Conservation (phyloP, 2,888 invertebrate genomes). For the Pachycephus smyrnensis region DNA sequence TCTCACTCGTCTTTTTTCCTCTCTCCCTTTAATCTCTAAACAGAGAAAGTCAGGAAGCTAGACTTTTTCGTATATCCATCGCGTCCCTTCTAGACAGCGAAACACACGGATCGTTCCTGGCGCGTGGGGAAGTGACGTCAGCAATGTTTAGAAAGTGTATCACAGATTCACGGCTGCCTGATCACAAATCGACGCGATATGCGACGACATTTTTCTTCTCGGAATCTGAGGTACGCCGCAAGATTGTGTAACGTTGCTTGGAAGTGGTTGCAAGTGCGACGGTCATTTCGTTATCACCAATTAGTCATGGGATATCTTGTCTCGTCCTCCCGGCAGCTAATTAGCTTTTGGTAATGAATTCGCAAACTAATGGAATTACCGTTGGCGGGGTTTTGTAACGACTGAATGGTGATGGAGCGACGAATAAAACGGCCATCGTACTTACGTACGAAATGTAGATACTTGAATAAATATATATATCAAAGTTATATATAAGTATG, state of each 20-base stretch:
- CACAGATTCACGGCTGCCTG: slow-evolving; percentile 41
- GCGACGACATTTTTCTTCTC: not conserved
- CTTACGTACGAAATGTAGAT: not conserved
- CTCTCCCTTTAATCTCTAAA: not conserved
- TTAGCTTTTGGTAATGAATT: not conserved
- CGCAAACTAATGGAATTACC: not conserved
- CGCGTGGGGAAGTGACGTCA: slow-evolving; percentile 11
- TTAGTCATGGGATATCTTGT: not conserved
- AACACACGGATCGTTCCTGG: not conserved
- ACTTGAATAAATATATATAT: not conserved
- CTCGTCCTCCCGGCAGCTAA: not conserved
- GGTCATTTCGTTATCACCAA: not conserved
- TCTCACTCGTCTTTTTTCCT: not conserved
- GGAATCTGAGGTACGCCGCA: not conserved
- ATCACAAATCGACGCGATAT: not conserved
- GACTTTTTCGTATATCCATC: not conserved
- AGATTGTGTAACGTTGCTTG: not conserved
- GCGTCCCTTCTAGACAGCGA: not conserved
- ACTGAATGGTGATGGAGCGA: not conserved
- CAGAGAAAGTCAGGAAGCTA: not conserved
- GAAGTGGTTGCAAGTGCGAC: not conserved
- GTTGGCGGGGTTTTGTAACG: not conserved
- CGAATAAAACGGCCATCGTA: not conserved
- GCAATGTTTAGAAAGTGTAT: slow-evolving; percentile 53
- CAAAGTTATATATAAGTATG: not conserved